These are phyloP conservation scores for Echinops telfairi DNA, from an alignment of 2,113 vertebrate species.

Conservation along the genomic window DNA sequence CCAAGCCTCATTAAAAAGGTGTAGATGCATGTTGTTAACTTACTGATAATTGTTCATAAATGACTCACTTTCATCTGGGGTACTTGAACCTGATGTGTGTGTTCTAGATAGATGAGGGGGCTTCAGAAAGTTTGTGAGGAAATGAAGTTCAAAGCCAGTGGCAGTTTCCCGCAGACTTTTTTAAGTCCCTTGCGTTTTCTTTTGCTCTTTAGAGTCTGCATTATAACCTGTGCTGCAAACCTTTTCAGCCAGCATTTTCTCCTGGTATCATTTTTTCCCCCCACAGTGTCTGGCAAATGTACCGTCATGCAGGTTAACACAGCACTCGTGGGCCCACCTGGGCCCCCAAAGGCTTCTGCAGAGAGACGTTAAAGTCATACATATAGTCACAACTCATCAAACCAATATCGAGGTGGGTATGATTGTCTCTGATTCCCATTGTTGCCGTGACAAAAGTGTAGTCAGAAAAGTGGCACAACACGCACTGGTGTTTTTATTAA, in stretches of 20 bases:
- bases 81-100: not conserved
- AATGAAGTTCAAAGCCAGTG: no score
- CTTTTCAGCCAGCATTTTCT: not conserved
- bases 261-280: not conserved
- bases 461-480: not conserved
- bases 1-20: slow-evolving; percentile 31
- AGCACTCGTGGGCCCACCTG: not conserved
- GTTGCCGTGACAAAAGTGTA: not conserved
- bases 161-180: no score
- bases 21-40: not conserved
- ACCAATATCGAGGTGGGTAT: not conserved
- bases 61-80: not conserved
- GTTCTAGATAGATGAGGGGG: not conserved
- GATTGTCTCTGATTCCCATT: accelerated
- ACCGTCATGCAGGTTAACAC: not conserved
- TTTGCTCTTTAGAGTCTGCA: slow-evolving; percentile 4
- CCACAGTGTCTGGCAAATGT: not conserved
- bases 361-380: not conserved
- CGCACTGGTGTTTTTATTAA: not conserved
- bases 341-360: not conserved
- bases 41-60: not conserved
- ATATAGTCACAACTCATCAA: not conserved
- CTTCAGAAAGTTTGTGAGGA: no score
- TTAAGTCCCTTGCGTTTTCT: not conserved
- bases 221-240: not conserved